phyloP scores from a whole-genome alignment of 2,797 vertebrate species.

The Hoplostethus mediterraneus region DNA sequence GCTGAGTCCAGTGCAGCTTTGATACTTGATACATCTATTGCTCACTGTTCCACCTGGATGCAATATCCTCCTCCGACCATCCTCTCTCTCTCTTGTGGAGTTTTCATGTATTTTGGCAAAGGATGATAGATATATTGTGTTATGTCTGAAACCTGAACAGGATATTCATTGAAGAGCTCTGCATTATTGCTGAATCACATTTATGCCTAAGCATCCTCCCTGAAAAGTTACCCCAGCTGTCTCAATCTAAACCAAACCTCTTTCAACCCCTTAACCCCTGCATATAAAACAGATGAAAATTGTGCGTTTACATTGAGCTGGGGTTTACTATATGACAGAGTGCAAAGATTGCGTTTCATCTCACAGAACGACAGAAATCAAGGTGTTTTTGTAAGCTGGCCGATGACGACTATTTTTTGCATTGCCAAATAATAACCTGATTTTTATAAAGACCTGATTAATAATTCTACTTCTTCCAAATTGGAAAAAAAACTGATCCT shows the following conservation, averaged over 20 bases:
- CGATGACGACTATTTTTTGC: too few relatives aligned
- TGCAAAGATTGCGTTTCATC: background rate
- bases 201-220: slow-evolving; percentile 46
- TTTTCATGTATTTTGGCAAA: slow-evolving; percentile 28
- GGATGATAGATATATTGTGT: slow-evolving; percentile 57
- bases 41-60: slow-evolving; percentile 77
- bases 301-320: background rate
- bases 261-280: slow-evolving; percentile 34
- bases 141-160: slow-evolving; percentile 53
- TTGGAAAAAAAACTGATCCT: background rate
- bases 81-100: slow-evolving; percentile 42
- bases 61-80: slow-evolving; percentile 57
- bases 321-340: background rate
- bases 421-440: too few relatives aligned
- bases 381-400: too few relatives aligned
- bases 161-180: slow-evolving; percentile 57
- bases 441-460: too few relatives aligned
- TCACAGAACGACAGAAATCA: too few relatives aligned
- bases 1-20: slow-evolving; percentile 63
- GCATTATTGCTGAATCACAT: slow-evolving; percentile 52
- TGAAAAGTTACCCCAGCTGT: slow-evolving; percentile 38
- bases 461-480: too few relatives aligned
- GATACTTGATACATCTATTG: slow-evolving; percentile 80
- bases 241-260: slow-evolving; percentile 31
- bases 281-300: slow-evolving; percentile 11